Evolutionary conservation across 35 echinoderm and acorn worm species (phyloP).

Genomic region (Diadema setosum): DNA sequence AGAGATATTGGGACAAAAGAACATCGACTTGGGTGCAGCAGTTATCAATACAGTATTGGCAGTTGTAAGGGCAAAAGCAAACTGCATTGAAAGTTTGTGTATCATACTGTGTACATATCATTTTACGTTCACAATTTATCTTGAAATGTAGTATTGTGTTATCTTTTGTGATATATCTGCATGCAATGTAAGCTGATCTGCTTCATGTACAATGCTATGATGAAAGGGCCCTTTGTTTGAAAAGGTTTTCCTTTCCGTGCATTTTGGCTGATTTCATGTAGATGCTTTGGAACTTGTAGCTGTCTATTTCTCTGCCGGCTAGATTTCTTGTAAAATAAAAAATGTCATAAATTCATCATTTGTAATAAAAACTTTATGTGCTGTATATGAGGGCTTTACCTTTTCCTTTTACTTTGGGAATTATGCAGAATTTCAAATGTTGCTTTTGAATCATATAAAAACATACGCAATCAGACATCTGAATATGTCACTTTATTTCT

Average conservation of each 20-base stretch:
- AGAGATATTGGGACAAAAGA: no score
- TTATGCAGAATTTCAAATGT: no score
- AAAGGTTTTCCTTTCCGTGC: not conserved
- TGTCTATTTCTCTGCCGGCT: not conserved
- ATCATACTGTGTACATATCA: constrained; percentile 10
- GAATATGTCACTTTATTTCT: no score
- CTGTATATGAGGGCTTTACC: no score
- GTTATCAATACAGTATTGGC: not conserved
- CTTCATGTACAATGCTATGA: not conserved
- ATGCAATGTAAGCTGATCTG: not conserved
- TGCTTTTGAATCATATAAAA: no score
- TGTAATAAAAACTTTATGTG: no score
- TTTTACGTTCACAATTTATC: not conserved
- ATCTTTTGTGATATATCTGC: not conserved
- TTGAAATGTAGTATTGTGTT: not conserved
- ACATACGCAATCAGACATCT: no score
- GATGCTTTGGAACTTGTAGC: not conserved
- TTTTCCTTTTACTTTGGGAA: no score
- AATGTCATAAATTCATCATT: not conserved
- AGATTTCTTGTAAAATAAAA: not conserved
- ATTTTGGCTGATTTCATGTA: not conserved
- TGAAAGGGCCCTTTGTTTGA: not conserved
- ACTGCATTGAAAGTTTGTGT: not conserved
- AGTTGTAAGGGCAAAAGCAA: not conserved
- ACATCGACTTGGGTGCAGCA: no score